Percentiles rank a stretch among this genome's conserved stretches.
These are phyloP conservation scores for Pteria penguin DNA, from an alignment of 2,888 invertebrate species.

Conservation along the genomic window DNA sequence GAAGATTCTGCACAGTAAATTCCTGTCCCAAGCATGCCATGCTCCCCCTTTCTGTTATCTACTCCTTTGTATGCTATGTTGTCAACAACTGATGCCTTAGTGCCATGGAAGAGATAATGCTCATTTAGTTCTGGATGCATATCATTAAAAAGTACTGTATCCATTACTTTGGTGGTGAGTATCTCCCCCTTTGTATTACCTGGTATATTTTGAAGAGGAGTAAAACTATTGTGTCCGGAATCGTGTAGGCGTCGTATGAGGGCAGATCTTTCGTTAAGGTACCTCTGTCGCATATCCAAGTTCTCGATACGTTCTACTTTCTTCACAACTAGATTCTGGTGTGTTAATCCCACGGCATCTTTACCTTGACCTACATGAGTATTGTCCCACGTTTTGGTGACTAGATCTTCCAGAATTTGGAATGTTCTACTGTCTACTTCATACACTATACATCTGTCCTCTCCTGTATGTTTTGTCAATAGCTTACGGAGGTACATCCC, in stretches of 20 bases:
- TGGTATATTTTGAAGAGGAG: constrained; percentile 31
- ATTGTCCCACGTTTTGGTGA: constrained; percentile 52
- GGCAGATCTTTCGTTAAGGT: constrained; percentile 42
- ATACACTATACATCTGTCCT: not conserved
- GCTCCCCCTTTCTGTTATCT: constrained; percentile 51
- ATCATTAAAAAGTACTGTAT: constrained; percentile 30
- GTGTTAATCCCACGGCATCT: constrained; percentile 56
- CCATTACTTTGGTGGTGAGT: constrained; percentile 22
- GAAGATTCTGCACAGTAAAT: constrained; percentile 67
- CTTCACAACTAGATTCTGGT: constrained; percentile 44
- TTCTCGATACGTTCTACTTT: constrained; percentile 66
- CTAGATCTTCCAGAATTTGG: constrained; percentile 47
- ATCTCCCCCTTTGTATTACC: constrained; percentile 16
- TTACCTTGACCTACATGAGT: constrained; percentile 55
- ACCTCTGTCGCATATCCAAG: constrained; percentile 54
- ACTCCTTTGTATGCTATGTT: constrained; percentile 58
- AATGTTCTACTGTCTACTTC: constrained; percentile 38
- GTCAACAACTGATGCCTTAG: constrained; percentile 49
- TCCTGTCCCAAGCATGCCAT: constrained; percentile 64
- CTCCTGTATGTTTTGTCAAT: not conserved
- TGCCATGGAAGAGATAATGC: constrained; percentile 68
- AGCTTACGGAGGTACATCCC: not conserved
- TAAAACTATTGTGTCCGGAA: constrained; percentile 10
- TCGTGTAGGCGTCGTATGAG: constrained; percentile 38
- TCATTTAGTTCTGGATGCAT: constrained; percentile 60